Base-by-base conservation (phyloP, 1,140 invertebrate species). In the Potamilus streckersoni region DNA sequence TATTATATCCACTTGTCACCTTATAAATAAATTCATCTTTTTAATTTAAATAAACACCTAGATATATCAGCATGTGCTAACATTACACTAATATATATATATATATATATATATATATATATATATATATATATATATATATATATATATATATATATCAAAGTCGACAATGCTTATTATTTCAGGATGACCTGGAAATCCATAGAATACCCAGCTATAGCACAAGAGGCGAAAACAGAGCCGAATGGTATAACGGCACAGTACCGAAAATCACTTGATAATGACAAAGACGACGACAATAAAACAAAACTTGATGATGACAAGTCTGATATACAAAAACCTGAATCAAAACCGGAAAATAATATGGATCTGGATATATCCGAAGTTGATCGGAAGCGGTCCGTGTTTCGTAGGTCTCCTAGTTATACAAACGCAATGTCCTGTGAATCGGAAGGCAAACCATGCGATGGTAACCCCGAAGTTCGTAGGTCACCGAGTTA, bases 381-480 rank as follows among this genome's bases (percentile, higher is more conserved):
- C 8, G 75, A 77, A 68, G 5, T 71, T 23, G 75, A 77, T 12
- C 72, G 73, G 15, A 77, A 77, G 65, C 75, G 75, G 58, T 58
- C 20, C 16, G 67, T 71, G 55, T 77, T 79, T 57, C 77, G 77
- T n/a, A 71, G 77, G 38, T 79, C 77, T 38, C 77, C 77, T 49
- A 79, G 77, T 63, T 79, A 79, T 59, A 79, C 77, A 38, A 74
- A 73, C 71, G 77, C 77, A 65, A 79, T 79, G 23, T 74, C 77
- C n/a, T 23, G 62, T 38, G 76, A 74, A 16, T 72, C 69, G 59
- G 73, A 64, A 17, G 57, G 57, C 31, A 20, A 31, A 19, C 60
- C 38, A 17, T 49, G 70, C 17, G 58, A 61, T 13, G n/a, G 23
- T 56, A 49, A 60, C n/a, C 23, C 60, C 12, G 60, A 59, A 15